Percentiles rank a stretch among this genome's conserved stretches.
Evolutionary conservation across 2,888 invertebrate species (phyloP).

Genomic region (Abrostola tripartita): DNA sequence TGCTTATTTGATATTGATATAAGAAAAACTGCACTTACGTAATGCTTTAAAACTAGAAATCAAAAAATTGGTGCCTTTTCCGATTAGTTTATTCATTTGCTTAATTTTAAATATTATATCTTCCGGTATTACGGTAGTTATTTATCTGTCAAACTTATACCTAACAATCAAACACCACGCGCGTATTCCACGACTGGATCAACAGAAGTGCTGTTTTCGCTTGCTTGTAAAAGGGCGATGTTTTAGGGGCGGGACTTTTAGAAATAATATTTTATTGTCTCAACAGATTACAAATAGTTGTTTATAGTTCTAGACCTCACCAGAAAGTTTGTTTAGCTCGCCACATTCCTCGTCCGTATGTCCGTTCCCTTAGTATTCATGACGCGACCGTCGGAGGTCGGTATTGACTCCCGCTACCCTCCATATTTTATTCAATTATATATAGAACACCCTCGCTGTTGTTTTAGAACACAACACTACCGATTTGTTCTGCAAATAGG

Average conservation of each 20-base stretch:
- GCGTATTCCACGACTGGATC: too few species aligned
- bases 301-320: too few species aligned
- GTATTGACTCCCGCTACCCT: constrained; percentile 66
- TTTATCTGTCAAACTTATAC: too few species aligned
- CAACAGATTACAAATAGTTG: too few species aligned
- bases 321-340: background rate
- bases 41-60: background rate
- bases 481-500: constrained; percentile 40
- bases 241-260: too few species aligned
- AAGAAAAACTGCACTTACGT: background rate
- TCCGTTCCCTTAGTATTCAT: constrained; percentile 51
- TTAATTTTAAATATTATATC: too few species aligned
- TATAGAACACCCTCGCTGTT: constrained; percentile 70
- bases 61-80: background rate
- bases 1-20: background rate
- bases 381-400: constrained; percentile 40
- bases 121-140: too few species aligned
- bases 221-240: too few species aligned
- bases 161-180: too few species aligned
- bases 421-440: constrained; percentile 83
- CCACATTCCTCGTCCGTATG: constrained; percentile 21
- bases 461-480: constrained; percentile 40
- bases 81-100: too few species aligned
- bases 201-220: too few species aligned
- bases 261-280: too few species aligned